Base-by-base conservation (phyloP, 2,888 invertebrate species). In the Anoplius nigerrimus region DNA sequence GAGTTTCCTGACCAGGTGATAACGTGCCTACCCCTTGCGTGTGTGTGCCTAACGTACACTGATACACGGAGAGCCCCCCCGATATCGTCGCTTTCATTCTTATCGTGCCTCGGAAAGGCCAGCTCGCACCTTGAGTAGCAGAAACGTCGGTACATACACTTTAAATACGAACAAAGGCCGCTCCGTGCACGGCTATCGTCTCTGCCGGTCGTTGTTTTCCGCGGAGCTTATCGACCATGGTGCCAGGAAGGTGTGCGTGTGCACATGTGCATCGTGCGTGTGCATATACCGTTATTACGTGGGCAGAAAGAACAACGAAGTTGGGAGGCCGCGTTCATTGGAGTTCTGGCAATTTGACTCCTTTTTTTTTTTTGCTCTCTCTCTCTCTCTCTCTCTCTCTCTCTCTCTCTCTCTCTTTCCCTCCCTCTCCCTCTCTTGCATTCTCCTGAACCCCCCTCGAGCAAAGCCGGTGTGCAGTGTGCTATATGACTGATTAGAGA, bases 51-150 rank as follows among this genome's bases (percentile, higher is more conserved):
- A 21, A 52, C 18, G 34, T 20, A n/a, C 27, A 22, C 18, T 52
- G 34, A 55, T 18, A 21, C 8, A 53, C 11, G n/a, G 2, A 53
- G 24, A n/a, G n/a, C n/a, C n/a, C 24, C 8, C 13, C n/a, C 48
- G 76, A 62, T 74, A 77, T 71, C 78, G 64, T 62, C 55, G 68
- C 71, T 71, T 69, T 74, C 76, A 70, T 72, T 74, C 74, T 78
- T 82, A 80, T 80, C 80, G 74, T 67, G 61, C 52, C 43, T 58
- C 64, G 69, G 70, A 65, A 65, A 68, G 61, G 62, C 61, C 60
- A 73, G 62, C 60, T 68, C 54, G 53, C 69, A 59, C 34, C 34
- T 62, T 52, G 69, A 18, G 42, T 61, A 60, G 58, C 62, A 21
- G 69, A 20, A 57, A 55, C 8, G 48, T 51, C 51, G 57, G 52